Base-by-base conservation (phyloP, 2,797 vertebrate species). In the Peromyscus nudipes region DNA sequence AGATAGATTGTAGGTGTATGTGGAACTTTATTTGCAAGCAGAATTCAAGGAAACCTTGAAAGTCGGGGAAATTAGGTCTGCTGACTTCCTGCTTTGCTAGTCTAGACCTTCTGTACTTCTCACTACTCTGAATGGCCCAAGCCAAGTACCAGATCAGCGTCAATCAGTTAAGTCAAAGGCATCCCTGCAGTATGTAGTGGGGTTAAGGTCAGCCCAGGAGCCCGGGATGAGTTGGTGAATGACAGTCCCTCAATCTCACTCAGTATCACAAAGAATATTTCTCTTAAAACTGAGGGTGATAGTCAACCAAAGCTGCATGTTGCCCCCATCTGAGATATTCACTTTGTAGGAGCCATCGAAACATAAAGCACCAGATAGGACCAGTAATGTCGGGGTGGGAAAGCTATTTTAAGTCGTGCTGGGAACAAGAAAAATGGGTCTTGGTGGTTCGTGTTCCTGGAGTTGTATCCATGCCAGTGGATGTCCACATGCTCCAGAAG, bases 161-260 rank as follows among this genome's bases (percentile, higher is more conserved):
- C 75, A 60, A 55, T 27, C 55, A 49, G 1, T 6, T 92, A 96
- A 96, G 87, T 97, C 88, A 96, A 7, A 84, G 88, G 91, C 34
- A 93, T 65, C 69, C 40, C 31, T 46, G 0, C 3, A 25, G 23
- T 19, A 14, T n/a, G 9, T 0, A 1, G 19, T 11, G 25, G 3
- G 4, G 7, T 4, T 21, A 8, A 29, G 5, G 1, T 89, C 49
- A 75, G 16, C 62, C 4, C 16, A 23, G 46, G 76, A 55, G 27
- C n/a, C 75, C 95, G 71, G 55, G 89, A 76, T 95, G 71, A 96
- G 95, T 91, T 97, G 49, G 95, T 96, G 88, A 98, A 91, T 96
- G 90, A 88, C 4, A 81, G 23, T 29, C 80, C 34, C 97, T 97
- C 31, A 93, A 49, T 49, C 71, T 79, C 88, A 49, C 69, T 95